These are phyloP conservation scores for Meghimatium bilineatum DNA, from an alignment of 2,888 invertebrate genomes.

Conservation along the genomic window DNA sequence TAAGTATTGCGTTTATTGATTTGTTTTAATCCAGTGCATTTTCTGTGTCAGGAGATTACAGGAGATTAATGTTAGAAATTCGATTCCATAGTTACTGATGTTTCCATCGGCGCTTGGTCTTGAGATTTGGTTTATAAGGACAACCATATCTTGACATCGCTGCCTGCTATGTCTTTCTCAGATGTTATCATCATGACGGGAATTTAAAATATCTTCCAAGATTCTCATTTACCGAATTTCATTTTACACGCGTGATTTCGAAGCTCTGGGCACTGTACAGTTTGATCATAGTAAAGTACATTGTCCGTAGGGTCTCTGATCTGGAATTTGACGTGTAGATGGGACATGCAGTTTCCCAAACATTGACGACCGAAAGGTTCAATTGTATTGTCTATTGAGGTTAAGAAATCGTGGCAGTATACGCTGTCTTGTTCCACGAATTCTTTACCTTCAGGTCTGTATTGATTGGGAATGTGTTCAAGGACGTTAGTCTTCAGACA, in stretches of 20 bases:
- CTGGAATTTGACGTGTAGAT: conserved; percentile 51
- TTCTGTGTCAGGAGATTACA: too few relatives aligned
- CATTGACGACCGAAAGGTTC: conserved; percentile 46
- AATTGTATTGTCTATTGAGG: conserved; percentile 43
- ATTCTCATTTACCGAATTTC: conserved; percentile 39
- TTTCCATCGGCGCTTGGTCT: neutral
- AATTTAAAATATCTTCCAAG: neutral
- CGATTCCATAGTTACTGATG: neutral
- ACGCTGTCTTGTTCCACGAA: conserved; percentile 52
- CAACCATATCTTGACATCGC: neutral
- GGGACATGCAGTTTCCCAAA: conserved; percentile 52
- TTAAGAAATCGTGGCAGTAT: conserved; percentile 56
- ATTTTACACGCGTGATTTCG: conserved; percentile 29
- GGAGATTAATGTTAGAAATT: too few relatives aligned
- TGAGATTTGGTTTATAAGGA: neutral
- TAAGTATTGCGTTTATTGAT: too few relatives aligned
- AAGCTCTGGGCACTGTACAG: conserved; percentile 42
- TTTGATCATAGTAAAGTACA: conserved; percentile 39
- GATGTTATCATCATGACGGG: neutral
- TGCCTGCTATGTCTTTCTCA: neutral
- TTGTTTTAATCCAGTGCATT: too few relatives aligned
- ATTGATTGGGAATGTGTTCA: conserved; percentile 29
- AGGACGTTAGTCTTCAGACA: conserved; percentile 47
- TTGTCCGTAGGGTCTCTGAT: conserved; percentile 46
- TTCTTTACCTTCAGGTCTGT: conserved; percentile 44